Evolutionary conservation across 1,140 invertebrate genomes (phyloP).

Genomic region (Dendroctonus valens): DNA sequence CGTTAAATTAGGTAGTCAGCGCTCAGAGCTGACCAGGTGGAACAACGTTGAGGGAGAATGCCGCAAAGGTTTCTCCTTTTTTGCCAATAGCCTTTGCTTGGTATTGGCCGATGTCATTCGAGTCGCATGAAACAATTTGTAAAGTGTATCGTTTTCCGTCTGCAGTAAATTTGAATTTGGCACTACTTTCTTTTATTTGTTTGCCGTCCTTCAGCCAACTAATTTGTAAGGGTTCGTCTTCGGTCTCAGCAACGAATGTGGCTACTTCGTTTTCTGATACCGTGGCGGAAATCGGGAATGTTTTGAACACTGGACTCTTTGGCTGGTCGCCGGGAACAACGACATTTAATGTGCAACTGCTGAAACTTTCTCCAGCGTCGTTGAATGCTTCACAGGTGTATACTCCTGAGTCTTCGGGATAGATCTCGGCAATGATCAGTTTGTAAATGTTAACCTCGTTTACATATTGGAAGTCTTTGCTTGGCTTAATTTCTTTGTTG

Average conservation of each 20-base stretch:
- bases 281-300: conserved; percentile 87
- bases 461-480: conserved; percentile 93
- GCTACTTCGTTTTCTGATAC: conserved; percentile 78
- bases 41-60: conserved; percentile 83
- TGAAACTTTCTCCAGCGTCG: conserved; percentile 90
- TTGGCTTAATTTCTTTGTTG: conserved; percentile 94
- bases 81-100: conserved; percentile 81
- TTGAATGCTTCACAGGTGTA: conserved; percentile 97
- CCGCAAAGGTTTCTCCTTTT: conserved; percentile 75
- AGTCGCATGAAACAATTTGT: conserved; percentile 70
- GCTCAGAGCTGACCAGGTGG: conserved; percentile 45
- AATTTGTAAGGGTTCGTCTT: conserved; percentile 60
- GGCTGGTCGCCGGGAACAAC: conserved; percentile 82
- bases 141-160: conserved; percentile 75
- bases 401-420: conserved; percentile 89
- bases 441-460: conserved; percentile 89
- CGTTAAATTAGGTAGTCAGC: conserved; percentile 33
- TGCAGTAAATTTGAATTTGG: conserved; percentile 78
- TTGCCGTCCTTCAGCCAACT: conserved; percentile 91
- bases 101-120: conserved; percentile 88
- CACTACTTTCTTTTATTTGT: conserved; percentile 66
- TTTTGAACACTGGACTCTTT: conserved; percentile 78
- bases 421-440: conserved; percentile 89
- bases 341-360: conserved; percentile 83
- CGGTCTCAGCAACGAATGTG: conserved; percentile 77